Conservation (phyloP, 2,888 invertebrate genomes). For the Cancer borealis region DNA sequence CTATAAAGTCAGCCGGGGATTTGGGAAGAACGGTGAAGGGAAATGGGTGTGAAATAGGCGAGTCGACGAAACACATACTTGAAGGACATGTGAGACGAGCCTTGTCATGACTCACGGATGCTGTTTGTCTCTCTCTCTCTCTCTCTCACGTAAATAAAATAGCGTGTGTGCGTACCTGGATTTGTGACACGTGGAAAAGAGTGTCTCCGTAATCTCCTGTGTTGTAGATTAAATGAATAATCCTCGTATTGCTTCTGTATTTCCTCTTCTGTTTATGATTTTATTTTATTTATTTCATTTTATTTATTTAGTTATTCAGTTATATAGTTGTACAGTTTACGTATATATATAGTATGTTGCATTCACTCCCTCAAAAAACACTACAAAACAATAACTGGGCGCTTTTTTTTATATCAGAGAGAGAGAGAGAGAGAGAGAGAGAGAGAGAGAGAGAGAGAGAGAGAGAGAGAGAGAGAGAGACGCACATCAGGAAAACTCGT, state of each 20-base stretch:
- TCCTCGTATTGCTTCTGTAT: no score
- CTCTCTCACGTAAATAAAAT: neutral
- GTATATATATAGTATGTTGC: neutral
- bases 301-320: neutral
- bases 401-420: neutral
- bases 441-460: neutral
- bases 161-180: neutral
- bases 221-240: neutral
- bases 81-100: neutral
- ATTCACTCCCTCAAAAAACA: neutral
- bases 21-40: neutral
- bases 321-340: neutral
- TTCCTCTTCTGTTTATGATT: no score
- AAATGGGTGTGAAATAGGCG: slow-evolving; percentile 22
- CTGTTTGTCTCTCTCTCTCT: neutral
- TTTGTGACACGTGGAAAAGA: neutral
- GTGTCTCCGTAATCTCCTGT: neutral
- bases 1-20: neutral
- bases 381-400: no score
- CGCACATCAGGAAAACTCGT: neutral
- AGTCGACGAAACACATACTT: neutral
- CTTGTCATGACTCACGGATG: neutral
- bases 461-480: neutral
- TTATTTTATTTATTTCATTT: neutral
- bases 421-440: slow-evolving; percentile 25